Evolutionary conservation across 2,888 invertebrate genomes (phyloP).

Genomic region (Pristionchus entomophagus): DNA sequence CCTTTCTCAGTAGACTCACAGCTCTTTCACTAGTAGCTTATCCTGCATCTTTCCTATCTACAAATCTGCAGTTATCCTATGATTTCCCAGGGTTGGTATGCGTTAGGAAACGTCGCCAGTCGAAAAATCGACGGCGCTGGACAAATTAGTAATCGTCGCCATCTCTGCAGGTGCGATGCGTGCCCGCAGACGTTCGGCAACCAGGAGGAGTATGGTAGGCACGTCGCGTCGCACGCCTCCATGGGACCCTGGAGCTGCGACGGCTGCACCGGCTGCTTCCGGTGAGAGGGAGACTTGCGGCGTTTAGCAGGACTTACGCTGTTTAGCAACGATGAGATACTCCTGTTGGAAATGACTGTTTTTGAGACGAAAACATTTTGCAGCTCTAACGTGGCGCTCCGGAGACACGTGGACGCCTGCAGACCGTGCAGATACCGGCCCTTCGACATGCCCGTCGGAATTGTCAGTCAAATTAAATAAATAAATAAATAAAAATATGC

Average conservation of each 20-base stretch:
- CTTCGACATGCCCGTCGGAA: slow-evolving; percentile 45
- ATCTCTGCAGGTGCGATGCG: slow-evolving; percentile 55
- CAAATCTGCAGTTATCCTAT: too few relatives aligned
- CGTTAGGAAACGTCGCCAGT: slow-evolving; percentile 12
- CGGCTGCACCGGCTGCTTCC: slow-evolving; percentile 56
- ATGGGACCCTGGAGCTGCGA: slow-evolving; percentile 67
- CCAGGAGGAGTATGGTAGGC: slow-evolving; percentile 65
- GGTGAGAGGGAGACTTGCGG: slow-evolving; percentile 15
- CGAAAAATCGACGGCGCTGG: not conserved
- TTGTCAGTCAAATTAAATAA: not conserved
- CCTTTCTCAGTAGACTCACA: too few relatives aligned
- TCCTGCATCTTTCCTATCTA: too few relatives aligned
- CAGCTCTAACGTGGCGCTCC: slow-evolving; percentile 67
- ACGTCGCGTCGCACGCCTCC: slow-evolving; percentile 63
- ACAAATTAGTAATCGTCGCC: not conserved
- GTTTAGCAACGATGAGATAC: not conserved
- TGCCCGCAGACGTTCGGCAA: slow-evolving; percentile 67
- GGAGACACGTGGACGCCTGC: slow-evolving; percentile 72
- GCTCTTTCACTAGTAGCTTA: too few relatives aligned
- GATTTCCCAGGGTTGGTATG: not conserved
- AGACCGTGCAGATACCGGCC: slow-evolving; percentile 66
- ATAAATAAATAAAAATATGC: not conserved
- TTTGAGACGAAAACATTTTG: not conserved
- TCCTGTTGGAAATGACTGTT: not conserved
- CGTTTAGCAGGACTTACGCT: not conserved